Evolutionary conservation across 2,888 invertebrate species (phyloP).

Genomic region (Eretmocerus hayati): DNA sequence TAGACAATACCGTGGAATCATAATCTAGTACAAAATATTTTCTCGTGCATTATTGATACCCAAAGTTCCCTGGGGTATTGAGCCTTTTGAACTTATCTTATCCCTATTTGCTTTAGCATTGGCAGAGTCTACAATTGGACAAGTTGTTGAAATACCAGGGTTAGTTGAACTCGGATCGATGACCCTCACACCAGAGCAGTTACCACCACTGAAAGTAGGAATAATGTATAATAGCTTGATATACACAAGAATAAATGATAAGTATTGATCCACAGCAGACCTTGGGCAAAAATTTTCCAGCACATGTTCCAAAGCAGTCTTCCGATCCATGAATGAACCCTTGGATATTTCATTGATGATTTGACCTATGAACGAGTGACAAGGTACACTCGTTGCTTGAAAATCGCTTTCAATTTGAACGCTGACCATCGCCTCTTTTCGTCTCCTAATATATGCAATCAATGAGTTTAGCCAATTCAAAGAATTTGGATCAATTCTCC

Average conservation of each 20-base stretch:
- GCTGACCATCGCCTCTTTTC: constrained; percentile 3
- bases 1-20: too few species aligned
- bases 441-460: not conserved
- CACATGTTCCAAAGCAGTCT: constrained; percentile 14
- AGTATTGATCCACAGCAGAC: constrained; percentile 18
- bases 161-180: constrained; percentile 19
- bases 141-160: constrained; percentile 11
- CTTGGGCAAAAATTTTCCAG: constrained; percentile 31
- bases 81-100: too few species aligned
- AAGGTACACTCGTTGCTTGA: constrained; percentile 33
- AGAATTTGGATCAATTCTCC: not conserved
- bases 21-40: too few species aligned
- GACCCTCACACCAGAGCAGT: constrained; percentile 28
- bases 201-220: constrained; percentile 20
- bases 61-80: too few species aligned
- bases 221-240: not conserved
- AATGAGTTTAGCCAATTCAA: not conserved
- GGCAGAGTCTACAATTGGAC: constrained; percentile 10
- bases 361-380: constrained; percentile 37
- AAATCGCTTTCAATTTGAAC: constrained; percentile 27
- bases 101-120: too few species aligned
- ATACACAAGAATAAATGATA: not conserved
- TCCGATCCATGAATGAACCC: constrained; percentile 13
- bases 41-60: too few species aligned
- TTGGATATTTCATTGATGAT: constrained; percentile 31